phyloP scores from a whole-genome alignment of 2,113 vertebrate genomes.

The Grammomys dolichurus region DNA sequence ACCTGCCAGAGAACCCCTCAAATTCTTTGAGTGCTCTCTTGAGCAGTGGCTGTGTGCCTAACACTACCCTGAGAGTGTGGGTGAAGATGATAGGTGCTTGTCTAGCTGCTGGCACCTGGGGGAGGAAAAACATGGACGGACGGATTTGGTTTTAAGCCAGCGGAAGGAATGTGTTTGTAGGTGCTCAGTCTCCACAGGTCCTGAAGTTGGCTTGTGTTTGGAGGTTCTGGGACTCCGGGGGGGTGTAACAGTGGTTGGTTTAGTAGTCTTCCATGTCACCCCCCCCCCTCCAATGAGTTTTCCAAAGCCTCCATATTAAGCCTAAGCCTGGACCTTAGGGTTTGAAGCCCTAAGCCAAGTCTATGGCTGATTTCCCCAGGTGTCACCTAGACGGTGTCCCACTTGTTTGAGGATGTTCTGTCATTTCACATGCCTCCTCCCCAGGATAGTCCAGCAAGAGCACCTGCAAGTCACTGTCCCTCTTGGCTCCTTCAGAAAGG shows the following conservation, averaged over 20 bases:
- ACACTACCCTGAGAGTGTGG: background rate
- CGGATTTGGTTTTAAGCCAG: fast-evolving
- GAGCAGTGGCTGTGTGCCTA: background rate
- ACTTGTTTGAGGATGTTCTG: background rate
- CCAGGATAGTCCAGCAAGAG: background rate
- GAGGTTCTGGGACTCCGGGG: background rate
- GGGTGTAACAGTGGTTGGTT: background rate
- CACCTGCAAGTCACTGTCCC: no score
- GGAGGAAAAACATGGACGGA: background rate
- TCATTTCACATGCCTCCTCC: background rate
- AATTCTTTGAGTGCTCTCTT: background rate
- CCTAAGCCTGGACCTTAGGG: background rate
- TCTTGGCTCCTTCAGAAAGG: background rate
- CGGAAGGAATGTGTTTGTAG: fast-evolving
- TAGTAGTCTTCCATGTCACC: fast-evolving
- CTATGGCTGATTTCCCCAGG: fast-evolving
- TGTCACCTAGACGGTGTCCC: fast-evolving
- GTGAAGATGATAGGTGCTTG: background rate
- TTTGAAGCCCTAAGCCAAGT: background rate
- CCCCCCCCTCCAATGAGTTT: fast-evolving
- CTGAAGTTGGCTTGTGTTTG: background rate
- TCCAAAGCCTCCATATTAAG: fast-evolving
- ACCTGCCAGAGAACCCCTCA: fast-evolving
- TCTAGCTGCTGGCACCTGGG: background rate
- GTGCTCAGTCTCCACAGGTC: fast-evolving